Percentiles rank a stretch among this genome's conserved stretches.
Evolutionary conservation across 2,888 invertebrate genomes (phyloP).

Genomic region (Mayetiola destructor): DNA sequence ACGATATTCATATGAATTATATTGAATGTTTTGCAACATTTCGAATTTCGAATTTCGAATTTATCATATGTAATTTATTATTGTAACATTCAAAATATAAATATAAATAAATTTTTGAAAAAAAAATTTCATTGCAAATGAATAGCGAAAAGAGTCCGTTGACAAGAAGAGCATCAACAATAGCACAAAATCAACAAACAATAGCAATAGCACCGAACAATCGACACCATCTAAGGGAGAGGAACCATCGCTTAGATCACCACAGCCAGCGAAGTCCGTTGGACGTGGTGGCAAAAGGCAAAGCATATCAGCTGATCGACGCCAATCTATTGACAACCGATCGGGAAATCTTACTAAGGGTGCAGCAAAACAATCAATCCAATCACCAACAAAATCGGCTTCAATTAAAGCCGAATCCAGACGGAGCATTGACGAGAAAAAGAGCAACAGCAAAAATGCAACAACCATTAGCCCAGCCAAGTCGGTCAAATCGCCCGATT

Average conservation of each 20-base stretch:
- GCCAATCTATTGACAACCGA: constrained; percentile 52
- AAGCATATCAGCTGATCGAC: constrained; percentile 43
- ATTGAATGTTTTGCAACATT: not conserved
- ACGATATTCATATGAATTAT: not conserved
- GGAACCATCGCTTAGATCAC: constrained; percentile 38
- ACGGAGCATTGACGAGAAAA: not conserved
- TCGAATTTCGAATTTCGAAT: not conserved
- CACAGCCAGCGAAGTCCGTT: not conserved
- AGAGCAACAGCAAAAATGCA: not conserved
- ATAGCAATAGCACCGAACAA: constrained; percentile 25
- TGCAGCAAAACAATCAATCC: not conserved
- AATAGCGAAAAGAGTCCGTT: constrained; percentile 50
- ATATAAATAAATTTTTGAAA: not conserved
- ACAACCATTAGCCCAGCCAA: not conserved
- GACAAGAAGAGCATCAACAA: constrained; percentile 76
- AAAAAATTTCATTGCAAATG: not conserved
- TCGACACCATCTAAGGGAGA: constrained; percentile 61
- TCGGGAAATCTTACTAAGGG: constrained; percentile 45
- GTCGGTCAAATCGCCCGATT: constrained; percentile 22
- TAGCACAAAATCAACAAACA: constrained; percentile 25
- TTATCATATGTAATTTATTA: no score
- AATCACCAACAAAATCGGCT: not conserved
- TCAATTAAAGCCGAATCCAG: not conserved
- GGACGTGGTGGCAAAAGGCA: constrained; percentile 18
- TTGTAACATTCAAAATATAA: not conserved